Base-by-base conservation (phyloP, 2,113 vertebrate genomes). In the Micronycteris hirsuta region DNA sequence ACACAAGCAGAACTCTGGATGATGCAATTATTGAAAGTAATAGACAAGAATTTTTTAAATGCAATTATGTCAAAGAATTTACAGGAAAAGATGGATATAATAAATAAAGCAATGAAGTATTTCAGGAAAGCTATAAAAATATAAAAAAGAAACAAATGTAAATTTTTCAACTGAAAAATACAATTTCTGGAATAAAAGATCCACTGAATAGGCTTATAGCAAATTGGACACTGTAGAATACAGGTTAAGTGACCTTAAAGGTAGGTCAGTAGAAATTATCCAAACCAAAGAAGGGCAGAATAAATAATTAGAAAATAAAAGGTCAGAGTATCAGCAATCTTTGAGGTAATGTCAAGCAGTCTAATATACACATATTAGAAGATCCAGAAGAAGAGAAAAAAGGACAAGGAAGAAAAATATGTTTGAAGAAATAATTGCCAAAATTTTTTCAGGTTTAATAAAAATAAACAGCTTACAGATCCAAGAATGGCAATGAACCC, bases 391-490 rank as follows among this genome's bases (percentile, higher is more conserved):
- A 43, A 80, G 41, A 77, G 56, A n/a, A 86, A 28, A 78, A 56
- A 41, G 19, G 73, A 52, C 74, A 73, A 70, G 10, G 54, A 82
- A 80, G 4, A 94, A 94, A 94, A 71, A 65, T 20, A 58, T 43
- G 84, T 47, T 61, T 95, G 47, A 95, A 89, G n/a, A 93, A 78
- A 47, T 26, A 95, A 91, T 83, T 87, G 45, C 20, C 41, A 77
- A 70, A 54, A 31, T 19, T 90, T 82, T 54, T n/a, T 36, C 4
- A 26, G 58, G n/a, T 47, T 82, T 86, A 77, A 67, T 73, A 58
- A 91, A 13, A 68, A 70, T 8, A 58, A 61, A 81, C 5, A 91
- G n/a, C 63, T 16, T 13, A 31, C 1, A 85, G 19, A 95, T 73
- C 19, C 14, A 80, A 71, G 36, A 97, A 92, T 70, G n/a, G 45